Conservation (phyloP, 2,888 invertebrate genomes). For the Microplitis manilae region DNA sequence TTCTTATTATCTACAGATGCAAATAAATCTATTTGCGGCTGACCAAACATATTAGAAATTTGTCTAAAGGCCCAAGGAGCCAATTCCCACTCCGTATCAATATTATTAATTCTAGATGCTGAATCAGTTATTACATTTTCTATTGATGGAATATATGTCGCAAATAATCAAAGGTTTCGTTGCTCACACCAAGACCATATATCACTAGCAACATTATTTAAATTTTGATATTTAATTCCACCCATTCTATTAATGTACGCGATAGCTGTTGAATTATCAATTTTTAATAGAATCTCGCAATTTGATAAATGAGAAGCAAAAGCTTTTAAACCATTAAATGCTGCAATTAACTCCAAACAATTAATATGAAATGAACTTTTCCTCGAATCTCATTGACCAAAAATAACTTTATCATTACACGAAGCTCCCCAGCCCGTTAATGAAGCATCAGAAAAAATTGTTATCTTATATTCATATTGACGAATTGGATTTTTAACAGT, state of each 20-base stretch:
- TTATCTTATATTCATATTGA: too few relatives aligned
- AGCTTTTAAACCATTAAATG: slow-evolving; percentile 26
- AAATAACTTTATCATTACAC: too few relatives aligned
- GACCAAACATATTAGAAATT: slow-evolving; percentile 32
- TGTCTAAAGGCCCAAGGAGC: slow-evolving; percentile 35
- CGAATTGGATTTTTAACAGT: too few relatives aligned
- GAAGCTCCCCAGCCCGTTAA: too few relatives aligned
- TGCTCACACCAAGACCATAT: slow-evolving; percentile 45
- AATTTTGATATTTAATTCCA: slow-evolving; percentile 28
- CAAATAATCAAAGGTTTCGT: slow-evolving; percentile 39
- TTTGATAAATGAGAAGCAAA: slow-evolving; percentile 32
- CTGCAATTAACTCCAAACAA: slow-evolving; percentile 20
- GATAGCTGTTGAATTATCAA: slow-evolving; percentile 44
- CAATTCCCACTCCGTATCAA: slow-evolving; percentile 32
- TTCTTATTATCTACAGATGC: slow-evolving; percentile 36
- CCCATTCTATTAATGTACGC: slow-evolving; percentile 46
- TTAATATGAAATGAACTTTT: slow-evolving; percentile 31
- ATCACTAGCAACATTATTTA: slow-evolving; percentile 34
- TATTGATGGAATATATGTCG: slow-evolving; percentile 38
- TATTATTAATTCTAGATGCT: slow-evolving; percentile 31
- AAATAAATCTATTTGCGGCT: slow-evolving; percentile 42
- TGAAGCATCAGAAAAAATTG: too few relatives aligned
- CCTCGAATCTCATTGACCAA: too few relatives aligned
- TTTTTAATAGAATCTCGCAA: slow-evolving; percentile 37
- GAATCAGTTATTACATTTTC: slow-evolving; percentile 40